Percentiles rank a stretch among this genome's conserved stretches.
Evolutionary conservation across 2,113 vertebrate species (phyloP).

Genomic region (Trinectes maculatus): DNA sequence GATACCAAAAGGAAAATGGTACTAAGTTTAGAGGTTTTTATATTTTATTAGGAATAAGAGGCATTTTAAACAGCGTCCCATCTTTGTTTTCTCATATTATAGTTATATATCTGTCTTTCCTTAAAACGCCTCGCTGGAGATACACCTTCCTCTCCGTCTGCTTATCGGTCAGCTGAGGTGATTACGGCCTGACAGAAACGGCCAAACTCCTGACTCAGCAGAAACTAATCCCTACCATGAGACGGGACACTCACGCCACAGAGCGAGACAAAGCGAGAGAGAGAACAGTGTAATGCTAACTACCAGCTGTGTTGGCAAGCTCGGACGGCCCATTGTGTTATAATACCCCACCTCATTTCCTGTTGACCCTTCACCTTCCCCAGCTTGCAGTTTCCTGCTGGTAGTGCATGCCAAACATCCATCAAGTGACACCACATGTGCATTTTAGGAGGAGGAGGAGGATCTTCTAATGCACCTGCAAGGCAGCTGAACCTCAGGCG

Average conservation of each 20-base stretch:
- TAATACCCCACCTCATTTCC: conserved; percentile 51
- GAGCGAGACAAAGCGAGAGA: conserved; percentile 23
- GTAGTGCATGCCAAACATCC: conserved; percentile 11
- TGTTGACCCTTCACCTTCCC: conserved; percentile 64
- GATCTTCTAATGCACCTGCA: conserved; percentile 1
- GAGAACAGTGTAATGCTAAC: conserved; percentile 40
- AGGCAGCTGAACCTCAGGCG: neutral
- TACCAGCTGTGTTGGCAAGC: conserved; percentile 42
- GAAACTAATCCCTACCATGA: conserved; percentile 53
- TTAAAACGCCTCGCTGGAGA: neutral
- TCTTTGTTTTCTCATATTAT: conserved; percentile 15
- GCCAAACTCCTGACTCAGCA: conserved; percentile 62
- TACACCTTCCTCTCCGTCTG: conserved; percentile 34
- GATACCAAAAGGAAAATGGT: no score
- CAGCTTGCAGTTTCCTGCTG: conserved; percentile 59
- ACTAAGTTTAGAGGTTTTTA: no score
- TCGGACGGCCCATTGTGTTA: conserved; percentile 59
- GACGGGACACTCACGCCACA: conserved; percentile 42
- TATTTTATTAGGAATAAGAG: no score
- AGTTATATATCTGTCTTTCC: conserved; percentile 30
- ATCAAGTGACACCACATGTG: neutral
- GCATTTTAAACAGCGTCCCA: no score
- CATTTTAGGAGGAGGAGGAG: neutral
- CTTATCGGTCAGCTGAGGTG: conserved; percentile 41
- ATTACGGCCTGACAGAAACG: conserved; percentile 34